Evolutionary conservation across 1,140 invertebrate species (phyloP).

Genomic region (Pogonognathellus flavescens): DNA sequence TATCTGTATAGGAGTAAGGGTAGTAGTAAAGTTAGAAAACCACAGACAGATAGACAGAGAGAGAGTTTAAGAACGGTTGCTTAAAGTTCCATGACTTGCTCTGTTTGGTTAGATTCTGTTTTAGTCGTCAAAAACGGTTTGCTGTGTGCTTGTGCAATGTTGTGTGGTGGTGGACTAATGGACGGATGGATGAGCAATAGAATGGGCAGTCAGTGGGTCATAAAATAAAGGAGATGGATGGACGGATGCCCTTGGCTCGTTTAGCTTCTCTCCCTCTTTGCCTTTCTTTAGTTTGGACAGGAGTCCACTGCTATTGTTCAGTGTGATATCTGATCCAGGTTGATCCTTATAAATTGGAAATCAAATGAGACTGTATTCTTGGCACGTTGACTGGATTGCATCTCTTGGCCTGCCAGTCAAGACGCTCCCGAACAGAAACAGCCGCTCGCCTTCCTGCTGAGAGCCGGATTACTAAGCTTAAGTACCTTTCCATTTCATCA

Average conservation of each 20-base stretch:
- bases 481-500: constrained; percentile 50
- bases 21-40: too few species aligned
- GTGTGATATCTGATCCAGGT: constrained; percentile 46
- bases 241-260: constrained; percentile 46
- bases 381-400: constrained; percentile 43
- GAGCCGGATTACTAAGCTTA: constrained; percentile 43
- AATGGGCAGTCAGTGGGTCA: constrained; percentile 46
- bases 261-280: constrained; percentile 5
- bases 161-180: constrained; percentile 22
- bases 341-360: constrained; percentile 50
- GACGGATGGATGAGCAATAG: constrained; percentile 48
- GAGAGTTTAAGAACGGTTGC: too few species aligned
- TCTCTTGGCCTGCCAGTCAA: constrained; percentile 35
- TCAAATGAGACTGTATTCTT: constrained; percentile 47
- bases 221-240: constrained; percentile 51
- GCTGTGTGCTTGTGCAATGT: too few species aligned
- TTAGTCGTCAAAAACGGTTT: background rate
- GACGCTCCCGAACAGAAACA: background rate
- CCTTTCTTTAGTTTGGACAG: background rate
- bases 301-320: constrained; percentile 27
- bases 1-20: background rate
- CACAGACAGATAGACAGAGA: too few species aligned
- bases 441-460: constrained; percentile 41
- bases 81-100: too few species aligned
- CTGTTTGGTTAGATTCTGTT: background rate